These are phyloP conservation scores for Lithophane ornitopus DNA, from an alignment of 2,888 invertebrate genomes.

Conservation along the genomic window DNA sequence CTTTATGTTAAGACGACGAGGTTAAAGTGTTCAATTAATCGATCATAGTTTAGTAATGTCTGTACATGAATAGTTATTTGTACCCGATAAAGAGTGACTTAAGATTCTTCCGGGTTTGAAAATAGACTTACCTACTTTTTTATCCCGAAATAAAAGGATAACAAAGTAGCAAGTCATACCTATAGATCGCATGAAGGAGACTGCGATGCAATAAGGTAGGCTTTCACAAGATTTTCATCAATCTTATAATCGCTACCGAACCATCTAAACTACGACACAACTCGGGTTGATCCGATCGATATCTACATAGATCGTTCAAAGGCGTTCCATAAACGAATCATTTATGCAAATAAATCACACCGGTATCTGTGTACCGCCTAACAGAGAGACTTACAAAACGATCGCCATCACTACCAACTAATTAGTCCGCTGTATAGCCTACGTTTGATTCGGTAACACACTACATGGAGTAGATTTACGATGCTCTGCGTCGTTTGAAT, in stretches of 20 bases:
- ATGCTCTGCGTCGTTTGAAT: neutral
- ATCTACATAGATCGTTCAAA: slow-evolving; percentile 7
- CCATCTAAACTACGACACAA: neutral
- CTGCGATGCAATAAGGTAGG: neutral
- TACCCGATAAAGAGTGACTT: neutral
- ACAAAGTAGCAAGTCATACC: neutral
- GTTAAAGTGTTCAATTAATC: neutral
- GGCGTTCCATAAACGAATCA: slow-evolving; percentile 21
- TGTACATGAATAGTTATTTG: neutral
- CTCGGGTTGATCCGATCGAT: neutral
- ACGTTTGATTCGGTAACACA: slow-evolving; percentile 27
- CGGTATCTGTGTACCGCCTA: slow-evolving; percentile 16
- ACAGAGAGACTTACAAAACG: slow-evolving; percentile 23
- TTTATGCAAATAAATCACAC: slow-evolving; percentile 42
- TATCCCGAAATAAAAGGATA: neutral
- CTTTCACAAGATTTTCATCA: neutral
- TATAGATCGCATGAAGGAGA: neutral
- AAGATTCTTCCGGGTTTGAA: neutral
- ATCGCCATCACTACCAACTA: slow-evolving; percentile 23
- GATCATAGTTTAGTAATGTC: neutral
- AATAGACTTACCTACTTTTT: neutral
- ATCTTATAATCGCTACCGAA: slow-evolving; percentile 2
- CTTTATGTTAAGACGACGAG: neutral
- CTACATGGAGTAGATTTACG: slow-evolving; percentile 26
- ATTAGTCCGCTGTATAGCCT: slow-evolving; percentile 29